Conservation (phyloP, 2,888 invertebrate species). For the Drosophila lacicola region DNA sequence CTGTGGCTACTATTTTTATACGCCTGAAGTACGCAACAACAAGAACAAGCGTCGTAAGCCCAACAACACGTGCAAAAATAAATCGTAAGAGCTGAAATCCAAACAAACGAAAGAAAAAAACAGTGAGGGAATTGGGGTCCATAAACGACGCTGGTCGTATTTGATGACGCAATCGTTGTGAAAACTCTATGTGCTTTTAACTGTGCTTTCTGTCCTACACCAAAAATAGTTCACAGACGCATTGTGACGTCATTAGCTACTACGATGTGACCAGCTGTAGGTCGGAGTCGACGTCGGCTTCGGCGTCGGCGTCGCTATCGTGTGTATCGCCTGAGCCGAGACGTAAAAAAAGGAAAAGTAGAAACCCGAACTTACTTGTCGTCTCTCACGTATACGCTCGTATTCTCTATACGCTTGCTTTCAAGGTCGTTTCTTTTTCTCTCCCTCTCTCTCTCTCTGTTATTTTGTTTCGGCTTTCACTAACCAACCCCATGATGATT, state of each 20-base stretch:
- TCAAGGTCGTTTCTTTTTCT: conserved; percentile 67
- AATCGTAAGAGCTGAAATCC: conserved; percentile 51
- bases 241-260: conserved; percentile 75
- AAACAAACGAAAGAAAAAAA: conserved; percentile 5
- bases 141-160: conserved; percentile 6
- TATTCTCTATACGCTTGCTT: conserved; percentile 37
- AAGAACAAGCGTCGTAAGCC: background rate
- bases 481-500: conserved; percentile 63
- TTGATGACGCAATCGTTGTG: conserved; percentile 68
- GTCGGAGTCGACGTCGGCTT: conserved; percentile 62
- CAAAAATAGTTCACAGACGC: conserved; percentile 50
- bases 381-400: conserved; percentile 56
- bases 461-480: conserved; percentile 6
- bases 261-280: conserved; percentile 57
- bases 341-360: conserved; percentile 18
- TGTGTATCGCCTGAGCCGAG: background rate
- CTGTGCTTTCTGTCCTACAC: conserved; percentile 20
- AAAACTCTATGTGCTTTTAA: conserved; percentile 16
- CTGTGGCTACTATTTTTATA: conserved; percentile 37
- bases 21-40: conserved; percentile 21
- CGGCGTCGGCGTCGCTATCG: conserved; percentile 10
- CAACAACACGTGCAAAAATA: conserved; percentile 64
- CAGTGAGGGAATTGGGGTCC: background rate
- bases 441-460: conserved; percentile 10
- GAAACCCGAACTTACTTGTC: conserved; percentile 39